A percentile compares a stretch with the other conserved stretches of the same genome.
phyloP scores from a whole-genome alignment of 2,797 vertebrate species.

The Rhinogobio ventralis region DNA sequence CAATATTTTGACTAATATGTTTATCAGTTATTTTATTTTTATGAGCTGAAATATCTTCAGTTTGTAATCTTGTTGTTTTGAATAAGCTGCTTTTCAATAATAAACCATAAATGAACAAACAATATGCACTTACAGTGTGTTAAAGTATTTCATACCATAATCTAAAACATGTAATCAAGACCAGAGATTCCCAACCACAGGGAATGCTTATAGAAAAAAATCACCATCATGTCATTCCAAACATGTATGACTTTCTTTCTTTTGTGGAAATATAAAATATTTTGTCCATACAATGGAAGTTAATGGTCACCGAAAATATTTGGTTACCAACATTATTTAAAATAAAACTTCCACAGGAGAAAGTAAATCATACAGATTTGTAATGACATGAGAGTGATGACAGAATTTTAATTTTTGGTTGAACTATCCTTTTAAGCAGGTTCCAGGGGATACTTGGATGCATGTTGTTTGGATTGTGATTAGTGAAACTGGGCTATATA shows the following conservation, averaged over 20 bases:
- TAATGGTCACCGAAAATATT: neutral
- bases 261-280: neutral
- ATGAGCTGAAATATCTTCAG: neutral
- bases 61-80: slow-evolving; percentile 10
- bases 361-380: neutral
- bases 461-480: neutral
- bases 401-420: neutral
- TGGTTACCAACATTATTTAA: neutral
- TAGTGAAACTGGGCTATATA: neutral
- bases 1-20: neutral
- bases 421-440: neutral
- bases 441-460: neutral
- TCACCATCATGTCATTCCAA: neutral
- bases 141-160: neutral
- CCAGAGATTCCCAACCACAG: neutral
- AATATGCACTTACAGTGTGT: neutral
- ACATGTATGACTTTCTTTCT: neutral
- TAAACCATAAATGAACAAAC: neutral
- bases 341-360: neutral
- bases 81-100: slow-evolving; percentile 7
- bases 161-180: neutral
- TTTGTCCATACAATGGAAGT: neutral
- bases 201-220: neutral
- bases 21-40: neutral
- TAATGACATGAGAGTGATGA: neutral